phyloP scores from a whole-genome alignment of 2,113 vertebrate genomes.

The Paramormyrops kingsleyae region DNA sequence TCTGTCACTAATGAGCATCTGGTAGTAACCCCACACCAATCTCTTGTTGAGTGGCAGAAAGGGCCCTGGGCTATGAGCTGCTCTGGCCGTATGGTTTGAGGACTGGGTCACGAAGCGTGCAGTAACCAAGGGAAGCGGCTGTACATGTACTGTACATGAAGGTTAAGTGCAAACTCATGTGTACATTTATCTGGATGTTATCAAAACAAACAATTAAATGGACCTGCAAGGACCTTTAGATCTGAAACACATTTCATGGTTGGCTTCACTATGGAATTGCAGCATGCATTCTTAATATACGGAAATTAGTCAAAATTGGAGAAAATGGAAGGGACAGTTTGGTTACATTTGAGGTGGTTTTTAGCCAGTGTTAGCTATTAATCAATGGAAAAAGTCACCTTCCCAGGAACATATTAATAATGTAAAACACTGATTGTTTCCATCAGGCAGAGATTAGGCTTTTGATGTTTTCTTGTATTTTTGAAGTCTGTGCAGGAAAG shows the following conservation, averaged over 20 bases:
- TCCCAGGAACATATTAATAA: background rate
- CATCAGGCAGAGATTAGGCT: background rate
- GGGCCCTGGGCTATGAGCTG: conserved; percentile 6
- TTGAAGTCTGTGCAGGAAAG: background rate
- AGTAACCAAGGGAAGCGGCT: background rate
- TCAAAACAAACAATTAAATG: background rate
- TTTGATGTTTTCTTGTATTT: background rate
- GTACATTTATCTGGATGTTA: background rate
- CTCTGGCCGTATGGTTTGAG: background rate
- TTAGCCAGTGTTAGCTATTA: background rate
- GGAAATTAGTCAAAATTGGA: background rate
- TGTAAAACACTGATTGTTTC: background rate
- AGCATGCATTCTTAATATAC: background rate
- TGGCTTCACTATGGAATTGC: background rate
- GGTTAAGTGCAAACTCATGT: conserved; percentile 8
- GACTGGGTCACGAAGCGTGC: background rate
- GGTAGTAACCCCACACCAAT: conserved; percentile 26
- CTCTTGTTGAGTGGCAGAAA: conserved; percentile 31
- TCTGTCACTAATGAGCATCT: conserved; percentile 51
- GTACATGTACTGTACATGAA: background rate
- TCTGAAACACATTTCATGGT: background rate
- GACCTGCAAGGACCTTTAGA: background rate
- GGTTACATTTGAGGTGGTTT: background rate
- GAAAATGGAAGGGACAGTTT: background rate
- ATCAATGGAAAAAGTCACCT: background rate